Conservation (phyloP, 2,113 vertebrate genomes). For the Delphinapterus leucas region DNA sequence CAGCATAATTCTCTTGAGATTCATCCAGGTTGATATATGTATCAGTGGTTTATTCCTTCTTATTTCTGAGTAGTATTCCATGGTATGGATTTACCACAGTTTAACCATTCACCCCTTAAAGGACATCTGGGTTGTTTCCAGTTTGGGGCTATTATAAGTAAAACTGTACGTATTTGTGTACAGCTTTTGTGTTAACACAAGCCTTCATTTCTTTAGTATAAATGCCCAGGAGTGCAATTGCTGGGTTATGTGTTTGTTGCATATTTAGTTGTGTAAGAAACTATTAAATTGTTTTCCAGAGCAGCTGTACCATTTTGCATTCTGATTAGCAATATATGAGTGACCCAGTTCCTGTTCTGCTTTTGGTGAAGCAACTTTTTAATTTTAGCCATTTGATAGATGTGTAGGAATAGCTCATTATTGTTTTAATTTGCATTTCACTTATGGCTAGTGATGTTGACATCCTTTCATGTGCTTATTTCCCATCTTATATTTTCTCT, state of each 20-base stretch:
- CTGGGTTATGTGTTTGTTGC: background rate
- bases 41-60: background rate
- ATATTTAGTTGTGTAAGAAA: background rate
- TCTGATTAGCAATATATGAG: background rate
- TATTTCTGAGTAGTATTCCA: background rate
- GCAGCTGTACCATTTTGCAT: background rate
- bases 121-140: background rate
- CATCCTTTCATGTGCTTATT: background rate
- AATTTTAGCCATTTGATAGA: background rate
- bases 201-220: background rate
- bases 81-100: background rate
- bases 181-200: background rate
- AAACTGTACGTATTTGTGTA: background rate
- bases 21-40: background rate
- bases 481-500: background rate
- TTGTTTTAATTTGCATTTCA: background rate
- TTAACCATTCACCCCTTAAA: background rate
- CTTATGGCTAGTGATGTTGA: background rate
- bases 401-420: background rate
- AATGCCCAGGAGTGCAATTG: background rate
- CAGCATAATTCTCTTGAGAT: background rate
- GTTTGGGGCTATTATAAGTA: background rate
- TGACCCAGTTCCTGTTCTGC: background rate
- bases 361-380: background rate
- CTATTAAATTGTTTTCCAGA: background rate